These are phyloP conservation scores for Brachionus sp. DNA, from an alignment of 1,140 invertebrate species.

Conservation along the genomic window DNA sequence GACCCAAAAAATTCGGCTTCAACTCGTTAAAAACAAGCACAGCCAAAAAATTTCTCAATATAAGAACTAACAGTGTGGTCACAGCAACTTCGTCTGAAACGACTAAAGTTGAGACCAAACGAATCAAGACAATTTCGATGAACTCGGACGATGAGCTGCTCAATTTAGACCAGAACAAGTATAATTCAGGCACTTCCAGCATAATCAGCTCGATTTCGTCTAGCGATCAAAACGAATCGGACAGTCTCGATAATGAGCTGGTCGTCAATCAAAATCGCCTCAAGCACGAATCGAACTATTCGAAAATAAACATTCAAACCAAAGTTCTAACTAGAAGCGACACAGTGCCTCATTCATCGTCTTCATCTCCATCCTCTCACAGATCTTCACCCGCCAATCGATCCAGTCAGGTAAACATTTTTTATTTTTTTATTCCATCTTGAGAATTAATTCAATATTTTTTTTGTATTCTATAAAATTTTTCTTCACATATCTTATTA, in stretches of 20 bases:
- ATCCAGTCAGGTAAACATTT: not conserved
- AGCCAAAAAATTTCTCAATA: not conserved
- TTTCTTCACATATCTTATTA: too few species aligned
- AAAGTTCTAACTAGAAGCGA: not conserved
- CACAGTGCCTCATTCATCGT: not conserved
- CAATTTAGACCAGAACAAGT: not conserved
- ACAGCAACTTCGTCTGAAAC: not conserved
- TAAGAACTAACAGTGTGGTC: not conserved
- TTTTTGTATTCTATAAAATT: too few species aligned
- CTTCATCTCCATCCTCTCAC: conserved; percentile 2
- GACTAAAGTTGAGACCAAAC: not conserved
- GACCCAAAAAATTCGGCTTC: not conserved
- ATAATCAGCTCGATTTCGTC: not conserved
- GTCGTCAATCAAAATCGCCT: not conserved
- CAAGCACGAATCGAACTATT: not conserved
- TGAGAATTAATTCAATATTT: not conserved
- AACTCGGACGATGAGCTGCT: not conserved
- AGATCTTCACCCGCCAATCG: not conserved
- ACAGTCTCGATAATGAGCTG: not conserved
- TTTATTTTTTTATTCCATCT: not conserved
- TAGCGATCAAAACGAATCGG: conserved; percentile 1
- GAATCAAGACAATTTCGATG: not conserved
- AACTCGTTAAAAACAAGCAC: not conserved
- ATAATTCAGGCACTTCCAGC: not conserved
- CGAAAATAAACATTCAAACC: not conserved